Evolutionary conservation across 2,888 invertebrate genomes (phyloP), one percentile per base, ranked within the genome.

Genomic region (Steromphala cineraria): DNA sequence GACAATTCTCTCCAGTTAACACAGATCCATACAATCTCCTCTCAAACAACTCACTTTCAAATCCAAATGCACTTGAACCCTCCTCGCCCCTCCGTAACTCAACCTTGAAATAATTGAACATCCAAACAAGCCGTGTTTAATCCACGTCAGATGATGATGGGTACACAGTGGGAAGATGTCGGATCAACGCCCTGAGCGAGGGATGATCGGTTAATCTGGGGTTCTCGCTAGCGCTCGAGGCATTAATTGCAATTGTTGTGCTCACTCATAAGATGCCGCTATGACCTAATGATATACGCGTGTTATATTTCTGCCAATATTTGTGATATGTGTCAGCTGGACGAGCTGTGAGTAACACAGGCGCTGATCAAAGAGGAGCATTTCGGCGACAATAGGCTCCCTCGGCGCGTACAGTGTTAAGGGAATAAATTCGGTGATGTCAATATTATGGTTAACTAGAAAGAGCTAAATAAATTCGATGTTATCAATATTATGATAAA

Each of bases 241-340:
- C 62, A 28, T 15, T 62, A 62, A 62, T 62, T 62, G 28, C 21
- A 15, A 62, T 24, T 62, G 62, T 62, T 21, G 21, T n/a, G 46
- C 1, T 5, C 46, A 46, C 46, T 46, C 21, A 24, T n/a, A 62
- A 17, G 31, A 28, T 28, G 24, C 62, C 62, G 62, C 62, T n/a
- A 15, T 28, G 31, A 28, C 62, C 28, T 62, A 62, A 62, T 62
- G 62, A 62, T 24, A 28, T 10, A 28, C 62, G 24, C 24, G 28
- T 28, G 62, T 62, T 62, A 62, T 62, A 62, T 62, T 62, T 62
- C 62, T 62, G 62, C 62, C 62, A 62, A 62, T 62, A 62, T 62
- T 62, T 62, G 62, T 62, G 28, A 62, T 24, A 28, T 24, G 62
- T 62, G 62, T 62, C 62, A 62, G 62, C 24, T 62, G 62, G 46